A percentile compares a stretch with the other conserved stretches of the same genome.
phyloP scores from a whole-genome alignment of 37 sponge, comb jelly and placozoan species.

The Beroe ovata region DNA sequence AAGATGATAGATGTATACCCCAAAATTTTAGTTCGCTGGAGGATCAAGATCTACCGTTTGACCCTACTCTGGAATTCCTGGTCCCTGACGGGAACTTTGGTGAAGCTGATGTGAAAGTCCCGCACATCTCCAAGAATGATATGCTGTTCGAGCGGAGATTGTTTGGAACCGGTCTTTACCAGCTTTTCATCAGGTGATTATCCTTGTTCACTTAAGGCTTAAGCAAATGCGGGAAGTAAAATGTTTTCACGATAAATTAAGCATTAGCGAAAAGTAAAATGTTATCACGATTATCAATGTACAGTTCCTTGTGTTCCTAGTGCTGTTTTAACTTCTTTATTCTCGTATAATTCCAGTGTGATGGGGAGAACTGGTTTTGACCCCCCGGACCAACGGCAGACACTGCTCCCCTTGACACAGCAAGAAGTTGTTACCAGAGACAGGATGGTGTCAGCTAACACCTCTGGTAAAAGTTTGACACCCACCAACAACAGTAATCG shows the following conservation, averaged over 20 bases:
- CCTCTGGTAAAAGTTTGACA: too few relatives aligned
- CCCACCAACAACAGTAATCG: too few relatives aligned
- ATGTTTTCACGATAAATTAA: too few relatives aligned
- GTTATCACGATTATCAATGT: too few relatives aligned
- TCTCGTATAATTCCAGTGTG: conserved; percentile 26
- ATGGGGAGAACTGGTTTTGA: conserved; percentile 12
- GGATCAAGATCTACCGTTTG: conserved; percentile 31
- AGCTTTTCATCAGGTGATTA: conserved; percentile 19
- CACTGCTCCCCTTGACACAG: neutral
- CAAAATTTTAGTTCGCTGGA: conserved; percentile 12
- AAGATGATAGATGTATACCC: too few relatives aligned
- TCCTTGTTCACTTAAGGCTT: neutral
- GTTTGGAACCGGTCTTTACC: conserved; percentile 4
- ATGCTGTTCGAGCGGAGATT: conserved; percentile 11
- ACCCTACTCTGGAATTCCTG: conserved; percentile 49
- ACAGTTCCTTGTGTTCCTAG: too few relatives aligned
- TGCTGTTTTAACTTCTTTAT: too few relatives aligned
- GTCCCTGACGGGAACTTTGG: neutral
- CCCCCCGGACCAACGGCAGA: neutral
- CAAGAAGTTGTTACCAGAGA: neutral
- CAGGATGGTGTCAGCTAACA: neutral
- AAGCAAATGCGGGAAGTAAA: too few relatives aligned
- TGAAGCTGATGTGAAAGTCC: neutral
- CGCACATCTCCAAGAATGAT: conserved; percentile 1
- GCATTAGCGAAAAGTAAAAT: too few relatives aligned